Conservation (phyloP, 2,797 vertebrate genomes). For the Cetoscarus ocellatus region DNA sequence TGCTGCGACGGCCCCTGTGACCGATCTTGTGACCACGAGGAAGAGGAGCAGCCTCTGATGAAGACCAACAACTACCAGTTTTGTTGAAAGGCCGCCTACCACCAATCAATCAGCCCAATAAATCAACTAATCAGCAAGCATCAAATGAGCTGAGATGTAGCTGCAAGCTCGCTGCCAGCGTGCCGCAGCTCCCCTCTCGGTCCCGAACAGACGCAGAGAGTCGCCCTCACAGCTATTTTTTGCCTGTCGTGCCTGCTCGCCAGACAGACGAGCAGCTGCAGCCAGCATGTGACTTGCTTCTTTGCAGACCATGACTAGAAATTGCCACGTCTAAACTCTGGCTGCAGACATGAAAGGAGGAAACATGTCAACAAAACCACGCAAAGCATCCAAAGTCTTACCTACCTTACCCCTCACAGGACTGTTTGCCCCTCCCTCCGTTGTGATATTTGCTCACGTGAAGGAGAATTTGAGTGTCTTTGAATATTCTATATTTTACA, state of each 20-base stretch:
- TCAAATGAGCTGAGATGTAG: constrained; percentile 24
- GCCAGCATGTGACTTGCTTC: constrained; percentile 69
- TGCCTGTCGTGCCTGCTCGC: constrained; percentile 31
- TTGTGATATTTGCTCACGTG: no score
- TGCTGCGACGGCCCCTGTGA: constrained; percentile 83
- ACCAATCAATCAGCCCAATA: neutral
- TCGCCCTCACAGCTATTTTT: constrained; percentile 56
- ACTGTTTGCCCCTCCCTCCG: constrained; percentile 17
- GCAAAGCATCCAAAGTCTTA: constrained; percentile 24
- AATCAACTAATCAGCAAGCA: constrained; percentile 12
- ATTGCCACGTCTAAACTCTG: constrained; percentile 47
- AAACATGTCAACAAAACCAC: constrained; percentile 51
- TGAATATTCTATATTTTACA: constrained; percentile 19
- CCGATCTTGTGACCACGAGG: constrained; percentile 89
- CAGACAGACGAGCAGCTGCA: constrained; percentile 69
- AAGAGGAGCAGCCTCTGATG: constrained; percentile 88
- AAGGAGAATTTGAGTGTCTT: constrained; percentile 2
- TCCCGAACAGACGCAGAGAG: constrained; percentile 25
- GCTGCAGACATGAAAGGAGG: constrained; percentile 62
- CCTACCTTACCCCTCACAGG: constrained; percentile 14
- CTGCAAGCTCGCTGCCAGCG: constrained; percentile 10
- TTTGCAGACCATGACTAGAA: constrained; percentile 64
- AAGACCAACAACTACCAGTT: constrained; percentile 98
- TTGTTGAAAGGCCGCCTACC: constrained; percentile 79
- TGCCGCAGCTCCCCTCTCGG: constrained; percentile 12